These are phyloP conservation scores for Pilophorus perplexus DNA, from an alignment of 2,888 invertebrate species.

Conservation along the genomic window DNA sequence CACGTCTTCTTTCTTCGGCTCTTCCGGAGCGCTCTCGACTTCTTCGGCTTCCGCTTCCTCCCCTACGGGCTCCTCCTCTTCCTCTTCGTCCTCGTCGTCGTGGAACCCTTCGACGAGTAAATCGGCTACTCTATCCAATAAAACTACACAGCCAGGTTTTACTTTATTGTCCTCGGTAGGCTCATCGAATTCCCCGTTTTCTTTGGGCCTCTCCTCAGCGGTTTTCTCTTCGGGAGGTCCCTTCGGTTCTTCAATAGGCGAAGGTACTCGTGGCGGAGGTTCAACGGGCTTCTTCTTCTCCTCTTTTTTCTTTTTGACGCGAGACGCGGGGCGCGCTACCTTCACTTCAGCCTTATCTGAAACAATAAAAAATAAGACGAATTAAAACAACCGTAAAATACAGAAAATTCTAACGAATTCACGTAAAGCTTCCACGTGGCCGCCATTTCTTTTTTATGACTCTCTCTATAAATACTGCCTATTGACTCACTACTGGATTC, in stretches of 20 bases:
- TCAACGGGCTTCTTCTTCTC: constrained; percentile 25
- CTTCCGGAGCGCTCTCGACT: too few species aligned
- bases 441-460: too few species aligned
- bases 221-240: constrained; percentile 16
- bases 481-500: constrained; percentile 20
- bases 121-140: constrained; percentile 6
- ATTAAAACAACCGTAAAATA: too few species aligned
- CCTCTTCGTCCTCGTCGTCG: constrained; percentile 4
- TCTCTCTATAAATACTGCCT: too few species aligned
- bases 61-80: constrained; percentile 5
- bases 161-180: constrained; percentile 29
- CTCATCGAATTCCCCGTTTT: constrained; percentile 25
- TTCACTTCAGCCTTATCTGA: constrained; percentile 43
- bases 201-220: constrained; percentile 28
- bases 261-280: constrained; percentile 5
- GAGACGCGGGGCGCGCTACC: constrained; percentile 31
- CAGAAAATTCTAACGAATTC: too few species aligned
- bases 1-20: constrained; percentile 50
- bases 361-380: constrained; percentile 28
- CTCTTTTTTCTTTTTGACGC: constrained; percentile 44
- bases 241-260: background rate
- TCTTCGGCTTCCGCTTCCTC: constrained; percentile 47
- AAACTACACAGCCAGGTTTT: background rate
- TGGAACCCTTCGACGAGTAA: too few species aligned
- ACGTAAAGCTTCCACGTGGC: too few species aligned